Conservation (phyloP, 2,113 vertebrate genomes). For the Pseudorasbora parva region DNA sequence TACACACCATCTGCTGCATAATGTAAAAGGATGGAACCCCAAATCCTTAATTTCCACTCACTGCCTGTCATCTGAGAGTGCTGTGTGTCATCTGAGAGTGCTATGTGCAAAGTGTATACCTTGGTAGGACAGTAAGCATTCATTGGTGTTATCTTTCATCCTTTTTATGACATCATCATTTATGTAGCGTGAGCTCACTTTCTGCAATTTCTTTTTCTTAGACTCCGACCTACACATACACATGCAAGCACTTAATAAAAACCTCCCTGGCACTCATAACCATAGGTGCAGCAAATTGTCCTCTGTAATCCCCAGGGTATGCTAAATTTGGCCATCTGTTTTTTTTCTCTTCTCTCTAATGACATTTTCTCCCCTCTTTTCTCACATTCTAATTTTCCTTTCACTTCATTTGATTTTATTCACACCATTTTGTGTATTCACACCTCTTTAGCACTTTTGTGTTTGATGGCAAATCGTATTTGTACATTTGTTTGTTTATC, state of each 20-base stretch:
- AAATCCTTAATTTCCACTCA: conserved; percentile 78
- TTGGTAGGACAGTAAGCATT: conserved; percentile 48
- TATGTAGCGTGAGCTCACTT: conserved; percentile 39
- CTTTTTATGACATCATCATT: conserved; percentile 65
- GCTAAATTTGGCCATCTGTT: conserved; percentile 78
- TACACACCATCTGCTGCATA: conserved; percentile 83
- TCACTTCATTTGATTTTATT: conserved; percentile 43
- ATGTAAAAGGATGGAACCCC: conserved; percentile 82
- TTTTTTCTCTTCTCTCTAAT: conserved; percentile 75
- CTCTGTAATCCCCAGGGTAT: conserved; percentile 69
- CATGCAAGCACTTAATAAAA: conserved; percentile 42
- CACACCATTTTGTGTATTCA: conserved; percentile 55
- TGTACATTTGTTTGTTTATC: neutral
- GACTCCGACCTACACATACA: conserved; percentile 56
- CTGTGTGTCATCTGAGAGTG: conserved; percentile 65
- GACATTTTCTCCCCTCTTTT: conserved; percentile 67
- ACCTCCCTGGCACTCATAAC: conserved; percentile 66
- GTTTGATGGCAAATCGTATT: conserved; percentile 8
- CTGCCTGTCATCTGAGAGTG: conserved; percentile 74
- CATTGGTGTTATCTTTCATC: conserved; percentile 61
- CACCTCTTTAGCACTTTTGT: conserved; percentile 54
- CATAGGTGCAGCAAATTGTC: conserved; percentile 76
- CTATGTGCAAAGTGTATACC: conserved; percentile 47
- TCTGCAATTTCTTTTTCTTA: conserved; percentile 32
- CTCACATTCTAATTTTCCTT: conserved; percentile 61